phyloP scores from a whole-genome alignment of 2,113 vertebrate genomes.

The Hemibagrus wyckioides region DNA sequence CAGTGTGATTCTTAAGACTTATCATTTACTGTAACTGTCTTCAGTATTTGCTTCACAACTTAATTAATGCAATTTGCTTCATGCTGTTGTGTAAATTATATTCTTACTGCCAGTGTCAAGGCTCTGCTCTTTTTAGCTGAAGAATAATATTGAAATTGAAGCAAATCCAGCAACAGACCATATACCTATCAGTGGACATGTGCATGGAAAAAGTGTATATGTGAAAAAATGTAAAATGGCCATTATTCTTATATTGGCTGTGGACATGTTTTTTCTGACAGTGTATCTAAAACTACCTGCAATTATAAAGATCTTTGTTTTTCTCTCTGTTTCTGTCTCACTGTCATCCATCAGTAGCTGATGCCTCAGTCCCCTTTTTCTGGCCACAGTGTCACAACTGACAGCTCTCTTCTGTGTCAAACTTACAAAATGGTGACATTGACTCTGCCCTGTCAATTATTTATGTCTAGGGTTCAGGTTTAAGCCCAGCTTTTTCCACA shows the following conservation, averaged over 20 bases:
- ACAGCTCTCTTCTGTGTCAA: conserved; percentile 55
- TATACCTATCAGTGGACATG: not conserved
- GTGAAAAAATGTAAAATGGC: not conserved
- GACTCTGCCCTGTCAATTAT: conserved; percentile 50
- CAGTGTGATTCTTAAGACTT: not conserved
- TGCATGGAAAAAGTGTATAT: not conserved
- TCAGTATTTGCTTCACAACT: not conserved
- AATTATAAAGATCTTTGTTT: not conserved
- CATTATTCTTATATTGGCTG: not conserved
- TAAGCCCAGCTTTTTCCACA: conserved; percentile 4
- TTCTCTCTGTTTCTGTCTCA: not conserved
- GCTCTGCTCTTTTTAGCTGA: conserved; percentile 13
- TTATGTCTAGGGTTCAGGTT: conserved; percentile 32
- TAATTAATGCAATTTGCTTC: conserved; percentile 22
- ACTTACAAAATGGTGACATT: conserved; percentile 44
- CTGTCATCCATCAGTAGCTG: conserved; percentile 17
- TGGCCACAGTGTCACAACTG: conserved; percentile 53
- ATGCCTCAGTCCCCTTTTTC: conserved; percentile 18
- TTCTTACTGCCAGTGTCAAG: conserved; percentile 10
- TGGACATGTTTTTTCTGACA: not conserved
- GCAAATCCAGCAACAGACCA: conserved; percentile 12
- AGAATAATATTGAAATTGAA: conserved; percentile 23
- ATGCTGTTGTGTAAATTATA: conserved; percentile 23
- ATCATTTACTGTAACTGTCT: not conserved
- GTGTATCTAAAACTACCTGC: not conserved